phyloP scores from a whole-genome alignment of 2,888 invertebrate species.

The Tipula confusa region DNA sequence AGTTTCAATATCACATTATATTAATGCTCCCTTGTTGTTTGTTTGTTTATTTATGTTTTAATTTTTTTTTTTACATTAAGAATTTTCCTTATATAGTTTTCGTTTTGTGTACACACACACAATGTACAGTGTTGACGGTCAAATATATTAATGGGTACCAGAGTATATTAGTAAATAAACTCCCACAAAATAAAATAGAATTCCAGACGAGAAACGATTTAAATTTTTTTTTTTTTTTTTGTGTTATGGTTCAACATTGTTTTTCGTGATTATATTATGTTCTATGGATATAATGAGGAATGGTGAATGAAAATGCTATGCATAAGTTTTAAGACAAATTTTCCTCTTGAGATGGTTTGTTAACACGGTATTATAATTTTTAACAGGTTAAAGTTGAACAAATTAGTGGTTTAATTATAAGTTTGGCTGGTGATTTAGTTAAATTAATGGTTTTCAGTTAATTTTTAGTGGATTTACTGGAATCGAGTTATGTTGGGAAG shows the following conservation, averaged over 20 bases:
- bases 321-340: background rate
- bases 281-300: background rate
- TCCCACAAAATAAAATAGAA: constrained; percentile 8
- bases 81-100: background rate
- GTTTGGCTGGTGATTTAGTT: too few relatives aligned
- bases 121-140: background rate
- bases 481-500: too few relatives aligned
- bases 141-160: constrained; percentile 9
- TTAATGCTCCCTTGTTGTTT: constrained; percentile 25
- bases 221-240: background rate
- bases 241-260: background rate
- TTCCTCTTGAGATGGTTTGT: background rate
- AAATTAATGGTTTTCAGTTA: too few relatives aligned
- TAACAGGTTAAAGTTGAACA: background rate
- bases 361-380: background rate
- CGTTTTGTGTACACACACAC: background rate
- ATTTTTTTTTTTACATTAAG: background rate
- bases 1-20: constrained; percentile 25
- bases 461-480: too few relatives aligned
- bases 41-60: background rate
- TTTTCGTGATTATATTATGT: background rate
- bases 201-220: constrained; percentile 6
- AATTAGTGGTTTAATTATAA: background rate
- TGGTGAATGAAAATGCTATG: background rate
- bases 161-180: background rate